A percentile compares a stretch with the other conserved stretches of the same genome.
phyloP scores from a whole-genome alignment of 2,113 vertebrate genomes.

The Collichthys lucidus region DNA sequence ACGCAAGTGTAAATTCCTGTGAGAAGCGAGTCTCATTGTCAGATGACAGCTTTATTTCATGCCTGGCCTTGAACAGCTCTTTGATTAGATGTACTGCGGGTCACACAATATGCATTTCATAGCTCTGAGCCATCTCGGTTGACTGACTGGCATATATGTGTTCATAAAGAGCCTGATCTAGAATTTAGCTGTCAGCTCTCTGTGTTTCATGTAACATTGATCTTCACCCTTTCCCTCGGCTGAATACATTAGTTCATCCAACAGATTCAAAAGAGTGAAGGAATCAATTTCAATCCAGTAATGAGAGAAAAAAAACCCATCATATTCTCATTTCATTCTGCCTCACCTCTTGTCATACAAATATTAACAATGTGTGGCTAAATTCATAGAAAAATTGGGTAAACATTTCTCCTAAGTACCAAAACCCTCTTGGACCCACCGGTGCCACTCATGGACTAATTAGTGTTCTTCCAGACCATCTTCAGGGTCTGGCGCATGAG shows the following conservation, averaged over 20 bases:
- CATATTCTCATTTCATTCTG: conserved; percentile 18
- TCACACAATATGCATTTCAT: conserved; percentile 68
- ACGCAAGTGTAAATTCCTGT: conserved; percentile 50
- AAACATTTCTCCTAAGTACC: conserved; percentile 36
- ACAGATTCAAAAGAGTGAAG: conserved; percentile 8
- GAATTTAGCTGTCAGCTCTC: conserved; percentile 28
- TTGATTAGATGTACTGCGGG: conserved; percentile 60
- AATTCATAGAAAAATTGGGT: conserved; percentile 38
- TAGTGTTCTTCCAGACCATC: conserved; percentile 59
- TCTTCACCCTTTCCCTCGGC: conserved; percentile 42
- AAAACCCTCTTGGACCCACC: conserved; percentile 34
- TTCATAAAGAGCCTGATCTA: conserved; percentile 43
- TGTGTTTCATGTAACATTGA: conserved; percentile 57
- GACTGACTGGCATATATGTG: conserved; percentile 41
- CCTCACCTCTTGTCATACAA: not conserved
- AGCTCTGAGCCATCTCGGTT: conserved; percentile 31
- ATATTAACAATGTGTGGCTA: conserved; percentile 23
- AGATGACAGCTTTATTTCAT: conserved; percentile 73
- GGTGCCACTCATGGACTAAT: conserved; percentile 62
- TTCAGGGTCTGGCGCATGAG: conserved; percentile 56
- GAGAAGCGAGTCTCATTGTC: conserved; percentile 53
- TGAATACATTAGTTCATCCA: conserved; percentile 21
- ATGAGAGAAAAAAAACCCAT: conserved; percentile 3
- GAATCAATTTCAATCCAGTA: conserved; percentile 21
- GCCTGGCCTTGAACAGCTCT: conserved; percentile 42